These are phyloP conservation scores for Rissa tridactyla DNA, from an alignment of 2,113 vertebrate genomes.

Conservation along the genomic window DNA sequence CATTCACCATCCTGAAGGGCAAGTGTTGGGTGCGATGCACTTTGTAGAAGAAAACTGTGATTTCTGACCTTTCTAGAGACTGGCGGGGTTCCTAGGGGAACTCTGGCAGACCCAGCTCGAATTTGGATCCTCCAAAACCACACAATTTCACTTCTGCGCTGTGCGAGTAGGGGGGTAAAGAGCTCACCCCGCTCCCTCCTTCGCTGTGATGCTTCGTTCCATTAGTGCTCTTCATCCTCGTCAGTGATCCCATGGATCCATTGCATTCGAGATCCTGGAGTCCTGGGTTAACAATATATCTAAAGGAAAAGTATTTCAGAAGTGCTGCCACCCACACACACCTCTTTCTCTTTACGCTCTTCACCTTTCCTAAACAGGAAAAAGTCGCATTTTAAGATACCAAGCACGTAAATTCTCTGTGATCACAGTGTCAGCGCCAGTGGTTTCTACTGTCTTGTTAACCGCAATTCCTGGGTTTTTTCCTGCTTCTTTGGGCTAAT, in stretches of 20 bases:
- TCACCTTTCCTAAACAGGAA: neutral
- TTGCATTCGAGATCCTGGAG: neutral
- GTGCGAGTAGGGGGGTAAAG: neutral
- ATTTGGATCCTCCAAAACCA: neutral
- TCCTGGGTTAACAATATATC: accelerated
- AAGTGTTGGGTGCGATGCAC: neutral
- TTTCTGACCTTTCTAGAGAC: neutral
- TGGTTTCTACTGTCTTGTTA: neutral
- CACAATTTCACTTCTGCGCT: accelerated
- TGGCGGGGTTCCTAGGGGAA: neutral
- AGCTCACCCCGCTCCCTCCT: neutral
- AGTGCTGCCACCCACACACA: neutral
- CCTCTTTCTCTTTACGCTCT: neutral
- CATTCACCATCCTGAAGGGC: neutral
- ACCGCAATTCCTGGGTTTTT: accelerated
- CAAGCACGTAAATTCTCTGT: neutral
- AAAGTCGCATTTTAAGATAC: neutral
- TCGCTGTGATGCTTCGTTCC: accelerated
- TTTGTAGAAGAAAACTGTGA: neutral
- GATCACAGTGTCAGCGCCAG: accelerated
- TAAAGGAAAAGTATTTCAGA: neutral
- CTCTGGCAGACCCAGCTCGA: accelerated
- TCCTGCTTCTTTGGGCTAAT: neutral
- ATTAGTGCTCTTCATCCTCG: accelerated
- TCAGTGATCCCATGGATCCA: accelerated